Percentiles rank a stretch among this genome's conserved stretches.
Evolutionary conservation across 2,888 invertebrate species (phyloP).

Genomic region (Drosophila algonquin): DNA sequence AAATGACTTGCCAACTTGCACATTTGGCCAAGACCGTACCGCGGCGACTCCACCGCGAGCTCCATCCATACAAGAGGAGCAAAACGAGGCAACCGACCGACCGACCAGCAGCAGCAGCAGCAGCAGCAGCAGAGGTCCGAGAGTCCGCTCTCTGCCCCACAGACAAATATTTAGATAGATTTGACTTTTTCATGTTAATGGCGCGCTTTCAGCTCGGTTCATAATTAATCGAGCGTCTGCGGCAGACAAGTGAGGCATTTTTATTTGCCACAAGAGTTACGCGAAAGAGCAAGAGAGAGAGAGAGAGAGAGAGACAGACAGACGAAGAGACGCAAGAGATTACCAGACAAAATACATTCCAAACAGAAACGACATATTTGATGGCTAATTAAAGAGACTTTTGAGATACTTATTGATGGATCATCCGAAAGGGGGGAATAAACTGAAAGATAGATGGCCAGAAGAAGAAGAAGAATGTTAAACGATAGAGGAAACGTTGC

Average conservation of each 20-base stretch:
- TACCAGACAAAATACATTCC: constrained; percentile 43
- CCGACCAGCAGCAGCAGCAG: too few species aligned
- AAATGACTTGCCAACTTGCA: constrained; percentile 79
- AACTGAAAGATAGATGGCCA: neutral
- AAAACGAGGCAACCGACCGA: neutral
- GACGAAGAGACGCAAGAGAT: neutral
- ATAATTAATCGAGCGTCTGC: constrained; percentile 77
- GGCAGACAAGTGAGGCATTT: constrained; percentile 72
- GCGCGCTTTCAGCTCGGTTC: constrained; percentile 77
- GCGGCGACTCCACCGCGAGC: too few species aligned
- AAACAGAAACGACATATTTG: constrained; percentile 61
- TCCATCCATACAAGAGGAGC: neutral
- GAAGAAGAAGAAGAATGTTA: neutral
- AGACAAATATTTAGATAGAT: constrained; percentile 79
- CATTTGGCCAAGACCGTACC: constrained; percentile 65
- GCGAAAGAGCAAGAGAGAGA: constrained; percentile 1
- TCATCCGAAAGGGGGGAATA: neutral
- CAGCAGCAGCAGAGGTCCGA: neutral
- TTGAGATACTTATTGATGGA: constrained; percentile 1
- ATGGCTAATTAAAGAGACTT: constrained; percentile 66
- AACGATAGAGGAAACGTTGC: neutral
- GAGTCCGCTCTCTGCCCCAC: constrained; percentile 44
- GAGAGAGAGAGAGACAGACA: too few species aligned
- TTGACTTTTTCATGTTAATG: constrained; percentile 78
- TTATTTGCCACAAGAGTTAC: constrained; percentile 55